Conservation (phyloP, 2,888 invertebrate genomes). For the Cheilosia soror region DNA sequence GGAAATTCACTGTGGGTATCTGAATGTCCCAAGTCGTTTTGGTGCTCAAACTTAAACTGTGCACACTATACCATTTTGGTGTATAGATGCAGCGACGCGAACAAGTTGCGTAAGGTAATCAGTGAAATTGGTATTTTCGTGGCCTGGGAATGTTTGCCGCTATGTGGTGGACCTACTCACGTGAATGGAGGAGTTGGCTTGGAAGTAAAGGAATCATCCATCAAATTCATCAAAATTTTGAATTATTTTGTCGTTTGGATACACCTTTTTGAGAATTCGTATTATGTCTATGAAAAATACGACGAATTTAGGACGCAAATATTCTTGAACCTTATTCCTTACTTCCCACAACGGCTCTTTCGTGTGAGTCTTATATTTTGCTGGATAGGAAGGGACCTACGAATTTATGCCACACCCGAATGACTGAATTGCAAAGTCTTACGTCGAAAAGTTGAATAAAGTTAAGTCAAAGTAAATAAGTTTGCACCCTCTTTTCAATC, state of each 20-base stretch:
- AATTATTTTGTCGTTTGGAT: background rate
- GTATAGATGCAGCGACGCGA: slow-evolving; percentile 12
- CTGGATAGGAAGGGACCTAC: too few species aligned
- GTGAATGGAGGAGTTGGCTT: slow-evolving; percentile 17
- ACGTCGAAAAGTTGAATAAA: too few species aligned
- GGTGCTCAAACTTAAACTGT: slow-evolving; percentile 35
- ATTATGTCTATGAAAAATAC: background rate
- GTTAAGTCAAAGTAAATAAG: too few species aligned
- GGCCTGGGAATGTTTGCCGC: slow-evolving; percentile 23
- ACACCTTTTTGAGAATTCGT: background rate
- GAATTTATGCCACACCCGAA: too few species aligned
- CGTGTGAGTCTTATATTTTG: too few species aligned
- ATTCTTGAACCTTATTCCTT: too few species aligned
- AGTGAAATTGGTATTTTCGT: slow-evolving; percentile 52
- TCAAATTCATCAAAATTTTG: slow-evolving; percentile 50
- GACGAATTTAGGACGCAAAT: too few species aligned
- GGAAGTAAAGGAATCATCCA: background rate
- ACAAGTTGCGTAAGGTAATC: slow-evolving; percentile 46
- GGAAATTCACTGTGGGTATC: slow-evolving; percentile 26
- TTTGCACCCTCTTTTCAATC: too few species aligned
- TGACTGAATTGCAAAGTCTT: too few species aligned
- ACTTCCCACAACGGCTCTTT: too few species aligned
- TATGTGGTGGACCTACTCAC: slow-evolving; percentile 10
- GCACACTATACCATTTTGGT: slow-evolving; percentile 43
- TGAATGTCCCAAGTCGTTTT: slow-evolving; percentile 36